phyloP scores from a whole-genome alignment of 2,888 invertebrate species.

The Melinopterus prodromus region DNA sequence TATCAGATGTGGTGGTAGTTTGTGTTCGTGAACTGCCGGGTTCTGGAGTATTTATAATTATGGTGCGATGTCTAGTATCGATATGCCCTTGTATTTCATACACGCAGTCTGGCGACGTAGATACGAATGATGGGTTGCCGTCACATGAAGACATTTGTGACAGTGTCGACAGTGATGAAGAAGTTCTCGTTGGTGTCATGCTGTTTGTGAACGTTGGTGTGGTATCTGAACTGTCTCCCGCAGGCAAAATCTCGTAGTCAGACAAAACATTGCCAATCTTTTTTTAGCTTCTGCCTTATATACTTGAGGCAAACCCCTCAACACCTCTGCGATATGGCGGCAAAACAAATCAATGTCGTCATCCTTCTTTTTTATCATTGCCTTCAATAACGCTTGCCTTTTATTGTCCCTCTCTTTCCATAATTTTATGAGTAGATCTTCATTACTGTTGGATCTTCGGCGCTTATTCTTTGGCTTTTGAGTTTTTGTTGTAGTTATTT shows the following conservation, averaged over 20 bases:
- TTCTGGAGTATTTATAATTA: constrained; percentile 20
- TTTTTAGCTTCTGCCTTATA: constrained; percentile 22
- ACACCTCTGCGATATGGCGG: constrained; percentile 29
- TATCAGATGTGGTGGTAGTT: not conserved
- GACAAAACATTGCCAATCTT: no score
- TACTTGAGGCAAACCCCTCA: constrained; percentile 26
- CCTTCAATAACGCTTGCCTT: constrained; percentile 11
- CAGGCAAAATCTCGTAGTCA: constrained; percentile 30
- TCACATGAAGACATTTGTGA: constrained; percentile 17
- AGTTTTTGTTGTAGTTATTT: constrained; percentile 22
- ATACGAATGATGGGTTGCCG: constrained; percentile 19
- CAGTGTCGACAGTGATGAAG: constrained; percentile 18
- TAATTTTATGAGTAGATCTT: constrained; percentile 29
- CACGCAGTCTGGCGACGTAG: constrained; percentile 11
- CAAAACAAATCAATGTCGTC: constrained; percentile 28
- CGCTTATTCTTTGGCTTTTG: constrained; percentile 26
- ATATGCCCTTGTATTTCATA: constrained; percentile 23
- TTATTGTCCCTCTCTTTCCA: constrained; percentile 30
- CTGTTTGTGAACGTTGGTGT: constrained; percentile 18
- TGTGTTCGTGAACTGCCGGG: constrained; percentile 9
- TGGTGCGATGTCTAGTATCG: constrained; percentile 18
- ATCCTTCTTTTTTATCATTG: constrained; percentile 25
- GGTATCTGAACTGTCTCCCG: constrained; percentile 22
- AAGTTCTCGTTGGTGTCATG: constrained; percentile 13
- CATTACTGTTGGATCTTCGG: constrained; percentile 19